phyloP scores from a whole-genome alignment of 2,797 vertebrate genomes.

The Cygnus olor region DNA sequence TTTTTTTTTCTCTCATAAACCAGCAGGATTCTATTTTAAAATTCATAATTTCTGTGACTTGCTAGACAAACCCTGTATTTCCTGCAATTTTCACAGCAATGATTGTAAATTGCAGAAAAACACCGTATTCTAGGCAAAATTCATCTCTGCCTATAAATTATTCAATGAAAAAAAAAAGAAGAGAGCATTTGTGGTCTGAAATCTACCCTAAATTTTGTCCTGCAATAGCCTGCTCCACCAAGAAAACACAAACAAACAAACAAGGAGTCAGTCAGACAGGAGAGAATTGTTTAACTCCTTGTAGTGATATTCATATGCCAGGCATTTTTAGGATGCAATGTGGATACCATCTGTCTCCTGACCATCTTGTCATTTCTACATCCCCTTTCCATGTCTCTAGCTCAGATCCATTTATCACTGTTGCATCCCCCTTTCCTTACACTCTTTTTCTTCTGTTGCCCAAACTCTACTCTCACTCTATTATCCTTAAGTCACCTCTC shows the following conservation, averaged over 20 bases:
- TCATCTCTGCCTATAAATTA: background rate
- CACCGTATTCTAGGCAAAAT: background rate
- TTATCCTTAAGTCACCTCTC: slow-evolving; percentile 53
- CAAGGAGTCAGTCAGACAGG: background rate
- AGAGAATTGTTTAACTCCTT: background rate
- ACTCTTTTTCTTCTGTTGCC: slow-evolving; percentile 7
- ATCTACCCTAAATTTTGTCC: background rate
- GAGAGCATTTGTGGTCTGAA: background rate
- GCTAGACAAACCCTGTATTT: background rate
- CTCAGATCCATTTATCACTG: slow-evolving; percentile 5
- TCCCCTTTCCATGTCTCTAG: background rate
- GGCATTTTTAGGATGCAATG: background rate
- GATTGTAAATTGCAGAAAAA: background rate
- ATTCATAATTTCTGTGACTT: background rate
- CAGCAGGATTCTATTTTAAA: background rate
- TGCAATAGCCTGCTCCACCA: background rate
- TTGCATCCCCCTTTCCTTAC: background rate
- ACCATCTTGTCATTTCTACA: background rate
- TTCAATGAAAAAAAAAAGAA: background rate
- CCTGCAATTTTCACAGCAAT: background rate
- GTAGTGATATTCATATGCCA: background rate
- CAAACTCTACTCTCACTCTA: slow-evolving; percentile 51
- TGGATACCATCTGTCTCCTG: background rate
- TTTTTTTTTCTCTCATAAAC: background rate
- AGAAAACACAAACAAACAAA: slow-evolving; percentile 4